Evolutionary conservation across 2,113 vertebrate genomes (phyloP).

Genomic region (Oryzias curvinotus): DNA sequence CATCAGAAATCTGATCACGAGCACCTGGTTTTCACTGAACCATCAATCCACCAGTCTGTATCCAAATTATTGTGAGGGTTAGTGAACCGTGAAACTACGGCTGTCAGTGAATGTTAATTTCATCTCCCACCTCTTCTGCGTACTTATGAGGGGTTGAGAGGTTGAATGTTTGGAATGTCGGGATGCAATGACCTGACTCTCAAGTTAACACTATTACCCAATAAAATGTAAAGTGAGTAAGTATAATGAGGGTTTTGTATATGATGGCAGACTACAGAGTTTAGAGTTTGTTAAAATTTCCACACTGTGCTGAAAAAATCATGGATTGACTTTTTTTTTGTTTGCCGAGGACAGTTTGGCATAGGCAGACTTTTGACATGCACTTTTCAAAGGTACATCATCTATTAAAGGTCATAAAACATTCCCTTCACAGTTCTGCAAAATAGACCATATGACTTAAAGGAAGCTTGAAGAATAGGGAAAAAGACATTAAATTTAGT

Average conservation of each 20-base stretch:
- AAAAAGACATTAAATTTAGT: no score
- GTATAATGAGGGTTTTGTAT: not conserved
- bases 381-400: no score
- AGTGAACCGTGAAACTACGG: constrained; percentile 51
- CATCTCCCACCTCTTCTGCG: constrained; percentile 17
- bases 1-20: constrained; percentile 58
- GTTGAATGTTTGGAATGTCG: not conserved
- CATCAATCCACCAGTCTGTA: constrained; percentile 55
- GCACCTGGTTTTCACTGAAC: constrained; percentile 38
- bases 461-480: no score
- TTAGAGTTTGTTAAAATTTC: no score
- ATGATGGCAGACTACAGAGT: no score
- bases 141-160: constrained; percentile 2
- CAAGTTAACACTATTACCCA: not conserved
- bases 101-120: constrained; percentile 58
- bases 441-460: no score
- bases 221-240: not conserved
- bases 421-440: no score
- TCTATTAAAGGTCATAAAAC: no score
- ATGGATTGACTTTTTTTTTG: no score
- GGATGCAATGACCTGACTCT: not conserved
- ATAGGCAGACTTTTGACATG: no score
- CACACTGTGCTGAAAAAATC: no score
- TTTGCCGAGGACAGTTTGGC: no score
- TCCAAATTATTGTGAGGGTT: constrained; percentile 46